A percentile compares a stretch with the other conserved stretches of the same genome.
phyloP scores from a whole-genome alignment of 2,888 invertebrate genomes.

The Drosophila anomelani region DNA sequence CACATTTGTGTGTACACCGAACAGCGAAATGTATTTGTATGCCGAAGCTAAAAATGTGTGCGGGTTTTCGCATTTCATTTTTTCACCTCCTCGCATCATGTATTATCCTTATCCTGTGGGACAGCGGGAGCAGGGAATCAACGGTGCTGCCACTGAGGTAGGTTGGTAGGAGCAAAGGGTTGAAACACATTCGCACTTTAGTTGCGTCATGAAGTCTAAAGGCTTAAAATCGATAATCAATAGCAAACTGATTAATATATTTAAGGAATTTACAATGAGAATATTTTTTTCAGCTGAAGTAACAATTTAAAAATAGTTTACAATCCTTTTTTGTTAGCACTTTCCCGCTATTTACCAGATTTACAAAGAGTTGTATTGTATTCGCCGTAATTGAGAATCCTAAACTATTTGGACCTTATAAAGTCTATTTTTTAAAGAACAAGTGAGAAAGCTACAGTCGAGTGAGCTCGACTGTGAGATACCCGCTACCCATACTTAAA shows the following conservation, averaged over 20 bases:
- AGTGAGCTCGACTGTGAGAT: too few species aligned
- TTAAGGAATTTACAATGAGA: background rate
- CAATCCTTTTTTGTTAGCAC: too few species aligned
- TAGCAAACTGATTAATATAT: background rate
- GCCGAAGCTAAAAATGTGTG: constrained; percentile 14
- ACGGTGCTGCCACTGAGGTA: constrained; percentile 1
- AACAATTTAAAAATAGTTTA: background rate
- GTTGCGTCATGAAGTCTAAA: constrained; percentile 4
- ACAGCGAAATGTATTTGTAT: constrained; percentile 37
- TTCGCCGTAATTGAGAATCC: background rate
- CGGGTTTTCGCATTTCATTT: constrained; percentile 25
- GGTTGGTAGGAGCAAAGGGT: background rate
- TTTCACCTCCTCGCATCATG: constrained; percentile 2
- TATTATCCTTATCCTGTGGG: constrained; percentile 15
- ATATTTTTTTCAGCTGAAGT: background rate
- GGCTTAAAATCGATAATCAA: constrained; percentile 14
- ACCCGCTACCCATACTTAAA: too few species aligned
- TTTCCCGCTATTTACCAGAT: background rate
- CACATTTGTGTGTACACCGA: constrained; percentile 16
- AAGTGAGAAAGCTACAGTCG: too few species aligned
- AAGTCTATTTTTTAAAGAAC: too few species aligned
- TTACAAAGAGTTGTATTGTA: background rate
- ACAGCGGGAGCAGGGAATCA: background rate
- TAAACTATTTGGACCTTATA: background rate
- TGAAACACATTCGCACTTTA: constrained; percentile 7